phyloP scores from a whole-genome alignment of 2,888 invertebrate genomes.

The Patella pellucida region DNA sequence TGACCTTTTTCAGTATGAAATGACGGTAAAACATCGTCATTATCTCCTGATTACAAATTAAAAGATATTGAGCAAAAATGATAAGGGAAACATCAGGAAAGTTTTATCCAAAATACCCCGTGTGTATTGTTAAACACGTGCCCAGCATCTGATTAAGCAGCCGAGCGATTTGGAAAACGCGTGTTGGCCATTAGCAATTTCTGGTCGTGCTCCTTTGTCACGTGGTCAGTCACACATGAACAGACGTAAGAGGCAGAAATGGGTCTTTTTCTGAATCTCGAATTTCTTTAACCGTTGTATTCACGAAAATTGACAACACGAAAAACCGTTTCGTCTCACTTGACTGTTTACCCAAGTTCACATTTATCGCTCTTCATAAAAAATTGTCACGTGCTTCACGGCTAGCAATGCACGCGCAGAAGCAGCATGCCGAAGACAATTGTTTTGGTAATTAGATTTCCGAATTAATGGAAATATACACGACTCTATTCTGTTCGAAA shows the following conservation, averaged over 20 bases:
- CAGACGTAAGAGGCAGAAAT: not conserved
- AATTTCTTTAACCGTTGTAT: not conserved
- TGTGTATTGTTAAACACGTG: slow-evolving; percentile 6
- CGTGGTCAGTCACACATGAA: slow-evolving; percentile 11
- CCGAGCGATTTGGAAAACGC: slow-evolving; percentile 6
- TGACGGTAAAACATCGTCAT: no score
- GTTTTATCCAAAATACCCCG: not conserved
- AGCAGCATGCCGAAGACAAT: slow-evolving; percentile 2
- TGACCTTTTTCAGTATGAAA: no score
- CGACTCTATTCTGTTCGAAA: not conserved
- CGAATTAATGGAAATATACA: slow-evolving; percentile 9
- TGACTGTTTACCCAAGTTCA: not conserved
- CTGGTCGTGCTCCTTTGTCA: slow-evolving; percentile 6
- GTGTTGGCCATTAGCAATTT: slow-evolving; percentile 7
- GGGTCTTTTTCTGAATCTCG: slow-evolving; percentile 1
- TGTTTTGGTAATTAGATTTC: not conserved
- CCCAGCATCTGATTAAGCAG: slow-evolving; percentile 8
- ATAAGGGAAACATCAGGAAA: no score
- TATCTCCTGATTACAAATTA: no score
- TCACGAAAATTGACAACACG: slow-evolving; percentile 5
- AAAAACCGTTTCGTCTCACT: slow-evolving; percentile 11
- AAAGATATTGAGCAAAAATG: no score
- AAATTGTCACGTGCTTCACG: not conserved
- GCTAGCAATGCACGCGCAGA: not conserved
- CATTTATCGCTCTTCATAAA: not conserved